phyloP scores from a whole-genome alignment of 2,888 invertebrate species.

The Plemyria rubiginata region DNA sequence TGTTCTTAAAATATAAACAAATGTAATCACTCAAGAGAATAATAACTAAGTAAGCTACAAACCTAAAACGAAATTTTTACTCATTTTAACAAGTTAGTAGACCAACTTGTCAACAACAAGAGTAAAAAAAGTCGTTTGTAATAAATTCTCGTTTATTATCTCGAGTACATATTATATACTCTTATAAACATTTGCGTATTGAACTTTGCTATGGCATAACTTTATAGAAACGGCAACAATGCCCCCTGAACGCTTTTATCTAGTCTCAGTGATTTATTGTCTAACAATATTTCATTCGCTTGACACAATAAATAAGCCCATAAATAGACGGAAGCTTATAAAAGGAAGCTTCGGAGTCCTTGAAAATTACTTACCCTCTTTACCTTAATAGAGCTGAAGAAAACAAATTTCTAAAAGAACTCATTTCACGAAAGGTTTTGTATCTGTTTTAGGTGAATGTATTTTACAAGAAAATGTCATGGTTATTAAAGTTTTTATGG shows the following conservation, averaged over 20 bases:
- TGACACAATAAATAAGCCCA: slow-evolving; percentile 27
- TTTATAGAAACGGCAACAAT: slow-evolving; percentile 17
- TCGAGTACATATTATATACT: too few species aligned
- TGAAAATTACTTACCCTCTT: slow-evolving; percentile 33
- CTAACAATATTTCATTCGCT: slow-evolving; percentile 29
- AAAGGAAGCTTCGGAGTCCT: slow-evolving; percentile 24
- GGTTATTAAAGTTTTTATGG: slow-evolving; percentile 25
- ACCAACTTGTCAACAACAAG: too few species aligned
- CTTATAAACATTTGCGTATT: background rate
- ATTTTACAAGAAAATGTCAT: slow-evolving; percentile 20
- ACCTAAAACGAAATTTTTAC: too few species aligned
- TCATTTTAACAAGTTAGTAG: too few species aligned
- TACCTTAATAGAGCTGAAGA: slow-evolving; percentile 35
- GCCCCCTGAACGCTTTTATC: slow-evolving; percentile 13
- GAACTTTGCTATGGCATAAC: slow-evolving; percentile 16
- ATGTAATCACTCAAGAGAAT: too few species aligned
- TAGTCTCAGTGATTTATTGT: slow-evolving; percentile 25
- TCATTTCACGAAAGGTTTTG: slow-evolving; percentile 34
- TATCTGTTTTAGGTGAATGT: slow-evolving; percentile 24
- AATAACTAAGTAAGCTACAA: too few species aligned
- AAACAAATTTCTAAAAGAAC: slow-evolving; percentile 39
- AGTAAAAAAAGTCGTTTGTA: too few species aligned
- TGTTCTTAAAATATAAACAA: too few species aligned
- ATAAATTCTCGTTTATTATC: too few species aligned
- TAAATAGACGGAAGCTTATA: slow-evolving; percentile 30